phyloP scores from a whole-genome alignment of 2,888 invertebrate species.

The Ellobium chinense region DNA sequence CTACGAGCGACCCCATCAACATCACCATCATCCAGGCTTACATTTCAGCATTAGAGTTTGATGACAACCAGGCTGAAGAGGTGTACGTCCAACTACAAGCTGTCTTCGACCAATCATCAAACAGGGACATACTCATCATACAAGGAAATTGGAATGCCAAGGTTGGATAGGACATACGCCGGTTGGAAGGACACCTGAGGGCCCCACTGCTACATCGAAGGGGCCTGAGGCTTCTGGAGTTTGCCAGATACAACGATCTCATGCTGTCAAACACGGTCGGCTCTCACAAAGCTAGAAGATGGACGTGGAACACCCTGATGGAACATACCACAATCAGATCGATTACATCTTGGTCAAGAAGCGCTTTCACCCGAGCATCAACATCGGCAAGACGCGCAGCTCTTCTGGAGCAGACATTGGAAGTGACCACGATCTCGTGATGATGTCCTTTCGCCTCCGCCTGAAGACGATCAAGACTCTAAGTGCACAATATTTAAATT shows the following conservation, averaged over 20 bases:
- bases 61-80: conserved; percentile 40
- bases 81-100: conserved; percentile 46
- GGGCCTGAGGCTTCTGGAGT: conserved; percentile 21
- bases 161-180: conserved; percentile 37
- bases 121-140: conserved; percentile 49
- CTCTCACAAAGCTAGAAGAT: conserved; percentile 16
- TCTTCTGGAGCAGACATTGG: conserved; percentile 37
- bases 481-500: too few relatives aligned
- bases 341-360: conserved; percentile 30
- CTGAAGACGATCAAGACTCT: too few relatives aligned
- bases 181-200: conserved; percentile 43
- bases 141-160: conserved; percentile 53
- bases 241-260: conserved; percentile 17
- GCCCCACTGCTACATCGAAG: conserved; percentile 39
- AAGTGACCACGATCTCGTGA: conserved; percentile 32
- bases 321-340: conserved; percentile 26
- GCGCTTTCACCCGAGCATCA: conserved; percentile 20
- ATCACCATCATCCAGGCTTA: conserved; percentile 51
- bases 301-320: conserved; percentile 18
- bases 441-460: conserved; percentile 12
- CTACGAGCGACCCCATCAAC: conserved; percentile 50
- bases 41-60: conserved; percentile 11
- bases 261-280: conserved; percentile 16
- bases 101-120: conserved; percentile 40
- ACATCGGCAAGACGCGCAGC: conserved; percentile 22